Evolutionary conservation across 2,888 invertebrate species (phyloP).

Genomic region (Myathropa florea): DNA sequence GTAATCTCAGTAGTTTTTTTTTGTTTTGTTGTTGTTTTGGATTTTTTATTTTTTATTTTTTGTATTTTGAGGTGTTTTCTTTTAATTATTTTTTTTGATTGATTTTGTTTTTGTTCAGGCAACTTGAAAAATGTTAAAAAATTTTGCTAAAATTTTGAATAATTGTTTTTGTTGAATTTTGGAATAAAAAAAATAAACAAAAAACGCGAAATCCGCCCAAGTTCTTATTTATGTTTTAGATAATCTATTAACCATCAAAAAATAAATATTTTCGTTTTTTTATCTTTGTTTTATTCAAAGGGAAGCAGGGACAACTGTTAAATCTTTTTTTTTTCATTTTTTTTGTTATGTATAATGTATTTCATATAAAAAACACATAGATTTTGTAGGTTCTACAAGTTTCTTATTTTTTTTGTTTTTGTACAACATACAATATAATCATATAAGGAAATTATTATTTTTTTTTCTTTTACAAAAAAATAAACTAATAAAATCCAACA

Average conservation of each 20-base stretch:
- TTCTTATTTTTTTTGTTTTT: constrained; percentile 45
- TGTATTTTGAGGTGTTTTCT: constrained; percentile 65
- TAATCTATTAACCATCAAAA: constrained; percentile 47
- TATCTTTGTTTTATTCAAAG: constrained; percentile 47
- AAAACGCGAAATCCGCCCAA: constrained; percentile 56
- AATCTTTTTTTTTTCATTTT: constrained; percentile 29
- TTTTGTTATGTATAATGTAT: constrained; percentile 62
- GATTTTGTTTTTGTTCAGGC: constrained; percentile 70
- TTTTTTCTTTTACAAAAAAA: constrained; percentile 40
- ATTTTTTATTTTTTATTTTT: constrained; percentile 57
- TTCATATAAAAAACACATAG: constrained; percentile 57
- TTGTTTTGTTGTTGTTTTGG: constrained; percentile 25
- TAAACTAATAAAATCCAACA: constrained; percentile 73
- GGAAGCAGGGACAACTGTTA: constrained; percentile 66
- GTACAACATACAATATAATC: constrained; percentile 59
- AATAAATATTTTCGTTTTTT: constrained; percentile 44
- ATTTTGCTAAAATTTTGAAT: constrained; percentile 67
- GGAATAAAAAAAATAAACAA: constrained; percentile 33
- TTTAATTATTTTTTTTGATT: constrained; percentile 71
- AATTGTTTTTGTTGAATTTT: constrained; percentile 15
- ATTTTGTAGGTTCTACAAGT: constrained; percentile 53
- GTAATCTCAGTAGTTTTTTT: constrained; percentile 76
- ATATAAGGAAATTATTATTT: constrained; percentile 35
- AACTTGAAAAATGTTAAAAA: constrained; percentile 68
- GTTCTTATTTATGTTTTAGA: constrained; percentile 34